A percentile compares a stretch with the other conserved stretches of the same genome.
Conservation (phyloP, 2,797 vertebrate genomes). For the Discoglossus pictus region DNA sequence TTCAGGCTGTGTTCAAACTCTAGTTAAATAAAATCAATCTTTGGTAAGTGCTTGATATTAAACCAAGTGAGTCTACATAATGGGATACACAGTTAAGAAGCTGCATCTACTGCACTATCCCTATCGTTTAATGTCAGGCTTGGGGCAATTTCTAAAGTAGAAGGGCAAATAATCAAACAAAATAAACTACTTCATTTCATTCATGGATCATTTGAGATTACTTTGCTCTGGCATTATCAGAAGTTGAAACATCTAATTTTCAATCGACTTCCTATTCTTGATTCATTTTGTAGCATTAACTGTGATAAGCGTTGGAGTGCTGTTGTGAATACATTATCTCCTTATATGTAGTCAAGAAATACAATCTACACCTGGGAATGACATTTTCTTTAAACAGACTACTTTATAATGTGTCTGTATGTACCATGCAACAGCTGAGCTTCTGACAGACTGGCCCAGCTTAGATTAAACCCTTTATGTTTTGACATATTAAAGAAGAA, state of each 20-base stretch:
- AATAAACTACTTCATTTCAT: conserved; percentile 9
- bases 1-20: conserved; percentile 9
- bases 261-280: background rate
- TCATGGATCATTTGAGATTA: background rate
- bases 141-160: conserved; percentile 2
- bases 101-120: background rate
- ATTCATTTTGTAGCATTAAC: conserved; percentile 1
- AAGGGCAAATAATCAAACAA: conserved; percentile 10
- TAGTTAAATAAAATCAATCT: conserved; percentile 23
- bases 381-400: background rate
- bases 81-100: conserved; percentile 24
- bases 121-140: background rate
- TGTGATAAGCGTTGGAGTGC: background rate
- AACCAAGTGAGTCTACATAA: conserved; percentile 3
- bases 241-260: conserved; percentile 7
- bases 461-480: too few species aligned
- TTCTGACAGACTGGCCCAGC: too few species aligned
- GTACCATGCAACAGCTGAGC: background rate
- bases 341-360: background rate
- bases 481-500: too few species aligned
- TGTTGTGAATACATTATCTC: conserved; percentile 4
- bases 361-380: background rate
- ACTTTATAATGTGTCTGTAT: background rate
- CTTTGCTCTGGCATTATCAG: background rate
- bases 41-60: conserved; percentile 21